Evolutionary conservation across 2,113 vertebrate genomes (phyloP).

Genomic region (Syrrhaptes paradoxus): DNA sequence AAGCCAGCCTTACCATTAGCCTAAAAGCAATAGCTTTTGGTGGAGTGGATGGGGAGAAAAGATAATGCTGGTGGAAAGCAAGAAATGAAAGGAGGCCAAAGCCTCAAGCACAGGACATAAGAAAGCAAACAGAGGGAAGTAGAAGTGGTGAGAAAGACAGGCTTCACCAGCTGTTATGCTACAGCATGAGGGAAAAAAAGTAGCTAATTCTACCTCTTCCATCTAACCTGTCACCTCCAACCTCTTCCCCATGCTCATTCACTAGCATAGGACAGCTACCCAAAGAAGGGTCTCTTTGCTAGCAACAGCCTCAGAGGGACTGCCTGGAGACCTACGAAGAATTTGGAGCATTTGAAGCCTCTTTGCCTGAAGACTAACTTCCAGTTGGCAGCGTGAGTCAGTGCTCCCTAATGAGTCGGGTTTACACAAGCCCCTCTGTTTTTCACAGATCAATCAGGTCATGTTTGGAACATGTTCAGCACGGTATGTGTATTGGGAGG

Average conservation of each 20-base stretch:
- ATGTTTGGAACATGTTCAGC: rapidly evolving
- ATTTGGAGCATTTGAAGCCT: background rate
- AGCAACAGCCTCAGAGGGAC: background rate
- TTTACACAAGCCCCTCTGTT: background rate
- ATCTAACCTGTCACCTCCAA: background rate
- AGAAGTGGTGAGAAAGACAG: background rate
- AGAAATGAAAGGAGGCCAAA: background rate
- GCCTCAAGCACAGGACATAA: background rate
- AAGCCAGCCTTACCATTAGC: background rate
- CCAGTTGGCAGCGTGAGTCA: background rate
- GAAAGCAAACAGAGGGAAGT: background rate
- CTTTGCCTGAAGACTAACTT: background rate
- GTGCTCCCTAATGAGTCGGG: background rate
- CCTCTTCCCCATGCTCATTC: background rate
- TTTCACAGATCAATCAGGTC: background rate
- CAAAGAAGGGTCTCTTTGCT: background rate
- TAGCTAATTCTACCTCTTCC: background rate
- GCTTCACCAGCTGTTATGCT: background rate
- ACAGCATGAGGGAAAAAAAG: background rate
- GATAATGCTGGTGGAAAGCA: background rate
- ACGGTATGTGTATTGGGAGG: rapidly evolving
- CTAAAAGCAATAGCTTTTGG: background rate
- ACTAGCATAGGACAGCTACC: background rate
- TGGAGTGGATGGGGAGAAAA: background rate
- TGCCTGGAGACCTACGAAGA: background rate